These are phyloP conservation scores for Climacteris rufus DNA, from an alignment of 2,113 vertebrate species.

Conservation along the genomic window DNA sequence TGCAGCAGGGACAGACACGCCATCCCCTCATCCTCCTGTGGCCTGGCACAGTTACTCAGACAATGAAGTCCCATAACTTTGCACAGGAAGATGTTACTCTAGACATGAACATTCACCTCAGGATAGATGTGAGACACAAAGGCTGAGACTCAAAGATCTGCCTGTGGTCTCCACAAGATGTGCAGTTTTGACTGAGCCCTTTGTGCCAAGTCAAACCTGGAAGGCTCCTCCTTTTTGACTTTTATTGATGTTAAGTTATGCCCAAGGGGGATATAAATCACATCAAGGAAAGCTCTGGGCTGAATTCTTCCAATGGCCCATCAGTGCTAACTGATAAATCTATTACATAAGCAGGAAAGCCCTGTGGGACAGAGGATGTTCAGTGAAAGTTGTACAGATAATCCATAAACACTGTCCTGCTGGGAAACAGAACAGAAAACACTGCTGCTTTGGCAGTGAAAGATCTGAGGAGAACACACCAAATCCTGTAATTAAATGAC, in stretches of 20 bases:
- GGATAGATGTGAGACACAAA: not conserved
- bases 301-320: not conserved
- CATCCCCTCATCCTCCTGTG: not conserved
- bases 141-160: not conserved
- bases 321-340: not conserved
- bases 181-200: not conserved
- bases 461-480: conserved; percentile 12
- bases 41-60: not conserved
- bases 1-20: not conserved
- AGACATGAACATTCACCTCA: not conserved
- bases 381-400: conserved; percentile 1
- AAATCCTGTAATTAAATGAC: conserved; percentile 54
- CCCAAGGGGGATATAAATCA: not conserved
- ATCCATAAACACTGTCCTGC: conserved; percentile 40
- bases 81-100: not conserved
- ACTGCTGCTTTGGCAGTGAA: not conserved
- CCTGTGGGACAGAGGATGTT: not conserved
- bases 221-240: not conserved
- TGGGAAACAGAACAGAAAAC: not conserved
- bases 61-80: not conserved
- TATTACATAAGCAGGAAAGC: conserved; percentile 1
- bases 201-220: not conserved
- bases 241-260: not conserved
- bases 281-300: not conserved
- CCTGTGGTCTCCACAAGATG: not conserved